Conservation (phyloP, 2,888 invertebrate species). For the Diachrysia chrysitis region DNA sequence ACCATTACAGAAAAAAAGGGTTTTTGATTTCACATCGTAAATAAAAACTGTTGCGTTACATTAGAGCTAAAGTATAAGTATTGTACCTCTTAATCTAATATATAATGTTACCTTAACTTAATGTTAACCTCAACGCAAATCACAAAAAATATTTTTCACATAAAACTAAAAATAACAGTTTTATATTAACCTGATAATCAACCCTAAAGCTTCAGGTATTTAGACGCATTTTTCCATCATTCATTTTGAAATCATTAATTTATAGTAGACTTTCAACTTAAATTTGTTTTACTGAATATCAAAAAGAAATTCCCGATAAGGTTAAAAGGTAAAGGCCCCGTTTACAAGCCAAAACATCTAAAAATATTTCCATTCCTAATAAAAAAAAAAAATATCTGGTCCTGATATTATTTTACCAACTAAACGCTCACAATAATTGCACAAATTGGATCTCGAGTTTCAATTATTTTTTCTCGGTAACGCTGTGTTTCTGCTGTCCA, state of each 20-base stretch:
- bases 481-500: constrained; percentile 7
- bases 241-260: neutral
- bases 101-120: too few species aligned
- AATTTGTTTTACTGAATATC: neutral
- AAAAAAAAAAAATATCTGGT: constrained; percentile 7
- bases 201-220: too few species aligned
- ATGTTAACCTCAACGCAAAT: too few species aligned
- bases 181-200: too few species aligned
- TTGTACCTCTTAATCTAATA: too few species aligned
- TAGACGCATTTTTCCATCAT: neutral
- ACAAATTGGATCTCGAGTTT: constrained; percentile 50
- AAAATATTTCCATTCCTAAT: neutral
- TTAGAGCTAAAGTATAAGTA: too few species aligned
- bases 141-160: too few species aligned
- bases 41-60: too few species aligned
- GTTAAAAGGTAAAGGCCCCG: neutral
- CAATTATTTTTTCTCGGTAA: constrained; percentile 35
- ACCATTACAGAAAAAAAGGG: too few species aligned
- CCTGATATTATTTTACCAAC: constrained; percentile 18
- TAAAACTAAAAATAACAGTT: too few species aligned
- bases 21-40: too few species aligned
- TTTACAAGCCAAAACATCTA: neutral
- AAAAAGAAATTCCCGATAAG: neutral
- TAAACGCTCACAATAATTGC: constrained; percentile 36
- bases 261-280: neutral